Base-by-base conservation (phyloP, 2,888 invertebrate genomes). In the Teleogryllus oceanicus region DNA sequence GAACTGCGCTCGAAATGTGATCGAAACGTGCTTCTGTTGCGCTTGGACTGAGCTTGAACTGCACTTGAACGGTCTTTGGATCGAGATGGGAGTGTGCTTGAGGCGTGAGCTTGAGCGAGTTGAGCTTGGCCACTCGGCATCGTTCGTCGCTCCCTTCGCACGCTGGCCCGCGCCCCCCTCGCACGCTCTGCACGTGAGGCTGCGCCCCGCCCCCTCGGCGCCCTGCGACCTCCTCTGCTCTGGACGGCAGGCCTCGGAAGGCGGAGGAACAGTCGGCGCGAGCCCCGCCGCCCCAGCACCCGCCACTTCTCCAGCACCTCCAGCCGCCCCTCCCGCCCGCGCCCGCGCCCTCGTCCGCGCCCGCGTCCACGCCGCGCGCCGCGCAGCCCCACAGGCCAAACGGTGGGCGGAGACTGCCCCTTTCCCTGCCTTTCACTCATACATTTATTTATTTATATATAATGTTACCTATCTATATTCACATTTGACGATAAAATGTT, bases 341-440 rank as follows among this genome's bases (percentile, higher is more conserved):
- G 11, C 18, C 21, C 78, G 18, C n/a, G 37, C 18, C 50, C 83
- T 5, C 81, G 82, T 78, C 83, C 83, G 24, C 83, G 83, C 62
- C n/a, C 62, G 11, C 37, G 49, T n/a, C 76, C 80, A 76, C 78
- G 11, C 18, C 78, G 18, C n/a, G 37, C 88, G 18, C 87, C 88
- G 81, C 86, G 89, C 81, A 88, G 88, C 78, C 88, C n/a, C n/a
- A n/a, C n/a, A n/a, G n/a, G n/a, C n/a, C 37, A 37, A 37, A 37
- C 37, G 37, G 37, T 8, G 8, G 37, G 37, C 37, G 37, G 37
- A 37, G 5, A 5, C 5, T 37, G 8, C 37, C 37, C 8, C 37
- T 5, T 37, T 37, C 37, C 37, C 37, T 37, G 37, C 37, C 37
- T 37, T 5, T 37, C 37, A 37, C 37, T 8, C 37, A 8, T 8